Base-by-base conservation (phyloP, 2,113 vertebrate genomes). In the Mastomys natalensis region DNA sequence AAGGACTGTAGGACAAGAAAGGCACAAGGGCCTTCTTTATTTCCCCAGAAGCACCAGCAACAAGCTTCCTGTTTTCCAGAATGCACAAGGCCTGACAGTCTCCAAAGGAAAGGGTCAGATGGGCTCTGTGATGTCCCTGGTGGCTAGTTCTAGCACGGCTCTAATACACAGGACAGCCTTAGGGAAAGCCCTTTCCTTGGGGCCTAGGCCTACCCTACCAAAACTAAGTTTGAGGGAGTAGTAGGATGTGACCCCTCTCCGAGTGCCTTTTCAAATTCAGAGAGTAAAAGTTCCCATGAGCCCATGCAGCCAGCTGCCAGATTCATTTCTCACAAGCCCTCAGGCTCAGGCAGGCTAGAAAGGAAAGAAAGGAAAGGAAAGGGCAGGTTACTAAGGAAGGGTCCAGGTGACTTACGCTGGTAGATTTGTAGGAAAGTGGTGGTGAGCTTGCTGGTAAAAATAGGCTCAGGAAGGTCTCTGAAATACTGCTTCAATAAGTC, bases 401-500 rank as follows among this genome's bases (percentile, higher is more conserved):
- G 24, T 80, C 1, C 37, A 88, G 62, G 82, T 11, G 0, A 97
- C 96, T 98, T 95, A 99, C 99, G 98, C 94, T 99, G 99, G 96
- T 99, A 99, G 94, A 99, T 99, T 95, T 99, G 99, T 93, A 99
- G 97, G 97, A 99, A 99, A 91, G 99, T 99, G 29, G 99, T 98
- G 0, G 99, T 99, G 94, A 99, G 99, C 94, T 99, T 99, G 98
- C 98, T 98, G 96, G 99, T 99, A 96, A 99, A 99, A 97, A 99
- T 98, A 43, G 99, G 99, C 97, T 99, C 99, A 0, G 99, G 99
- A 12, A 99, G 98, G 97, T 99, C 99, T 0, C 99, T 98, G 98
- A 99, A 99, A 91, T 99, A 99, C 68, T 99, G 99, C 97, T 99
- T 99, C 87, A 99, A 97, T 98, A 99, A 97, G 97, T 99, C 99